Evolutionary conservation across 1,140 invertebrate genomes (phyloP), one percentile per base, ranked within the genome.

Genomic region (Drosophila mojavensis): DNA sequence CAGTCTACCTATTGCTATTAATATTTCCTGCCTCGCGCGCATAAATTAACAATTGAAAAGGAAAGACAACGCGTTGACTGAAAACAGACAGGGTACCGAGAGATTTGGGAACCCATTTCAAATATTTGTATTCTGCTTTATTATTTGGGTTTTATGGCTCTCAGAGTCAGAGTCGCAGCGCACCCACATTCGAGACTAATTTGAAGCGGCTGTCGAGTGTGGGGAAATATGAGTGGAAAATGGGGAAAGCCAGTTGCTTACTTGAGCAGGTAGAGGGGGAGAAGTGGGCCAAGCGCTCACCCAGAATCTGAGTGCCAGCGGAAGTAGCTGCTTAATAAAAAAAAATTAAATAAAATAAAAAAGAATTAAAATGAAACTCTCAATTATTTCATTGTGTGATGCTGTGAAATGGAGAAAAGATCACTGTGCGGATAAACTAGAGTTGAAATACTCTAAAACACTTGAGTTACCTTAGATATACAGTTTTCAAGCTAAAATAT

Each of bases 21-120:
- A 88, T 86, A 86, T 88, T 88, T 86, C 83, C 82, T 86, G 82
- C 65, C 79, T 79, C 82, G 83, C 79, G 82, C 76, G 83, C 82
- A 88, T 86, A 86, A 86, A 86, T 86, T 82, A 86, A 88, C 70
- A 51, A 41, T 65, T 47, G 43, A 47, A 47, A 47, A 47, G 43
- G 43, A 17, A 9, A 47, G 43, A 47, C n/a, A 47, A 20, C 43
- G 43, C n/a, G 15, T 6, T 47, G n/a, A 47, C 6, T 15, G 17
- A 55, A 15, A 10, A n/a, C 11, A 20, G 28, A 7, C 28, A 10
- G 15, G 4, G 11, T 6, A 28, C 1, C n/a, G 17, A 28, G 4
- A 11, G 54, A 28, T 43, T 47, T 47, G 79, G 77, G 77, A 84
- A 84, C 81, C 81, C 81, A 79, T 70, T 77, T 84, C 81, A 79